Base-by-base conservation (phyloP, 2,888 invertebrate genomes). In the Diloba caeruleocephala region DNA sequence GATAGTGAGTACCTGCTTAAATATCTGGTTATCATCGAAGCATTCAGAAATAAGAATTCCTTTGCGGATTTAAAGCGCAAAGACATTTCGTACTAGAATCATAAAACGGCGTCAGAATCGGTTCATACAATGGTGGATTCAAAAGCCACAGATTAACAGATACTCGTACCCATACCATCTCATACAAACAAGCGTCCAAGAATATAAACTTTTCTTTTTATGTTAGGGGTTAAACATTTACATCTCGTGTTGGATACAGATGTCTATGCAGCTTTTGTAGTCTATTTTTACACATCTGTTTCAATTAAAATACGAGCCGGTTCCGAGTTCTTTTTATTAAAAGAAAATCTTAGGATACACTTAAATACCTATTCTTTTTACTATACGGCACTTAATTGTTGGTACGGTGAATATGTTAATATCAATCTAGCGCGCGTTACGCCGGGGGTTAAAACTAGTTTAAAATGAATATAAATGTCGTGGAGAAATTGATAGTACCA, bases 191-290 rank as follows among this genome's bases (percentile, higher is more conserved):
- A 58, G 29, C 19, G 38, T 52, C 61, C 26, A 31, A 46, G 13
- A 8, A 44, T 45, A 26, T 36, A 37, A 58, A 25, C 23, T 58
- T 42, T 51, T 61, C 31, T 13, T 58, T 61, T 62, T 62, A 29
- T 29, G 8, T 19, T 58, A 43, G 51, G 33, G 45, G 52, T 58
- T 43, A 46, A 58, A 61, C 43, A 65, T 42, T 42, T 61, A 57
- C 65, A 51, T 45, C 34, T 43, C 31, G 41, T 14, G 19, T 39
- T 52, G 52, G 31, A 42, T 65, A 58, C 41, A 64, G 42, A 34
- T 58, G 33, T 51, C 29, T 23, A 19, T 42, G 38, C 15, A 8
- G 12, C 13, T 42, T 21, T 5, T 17, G 25, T 49, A 44, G 21
- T 21, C 21, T 21, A 9, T 37, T 41, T 36, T 29, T 33, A 14